Percentiles rank a stretch among this genome's conserved stretches.
These are phyloP conservation scores for Notothenia rossii DNA, from an alignment of 2,113 vertebrate genomes.

Conservation along the genomic window DNA sequence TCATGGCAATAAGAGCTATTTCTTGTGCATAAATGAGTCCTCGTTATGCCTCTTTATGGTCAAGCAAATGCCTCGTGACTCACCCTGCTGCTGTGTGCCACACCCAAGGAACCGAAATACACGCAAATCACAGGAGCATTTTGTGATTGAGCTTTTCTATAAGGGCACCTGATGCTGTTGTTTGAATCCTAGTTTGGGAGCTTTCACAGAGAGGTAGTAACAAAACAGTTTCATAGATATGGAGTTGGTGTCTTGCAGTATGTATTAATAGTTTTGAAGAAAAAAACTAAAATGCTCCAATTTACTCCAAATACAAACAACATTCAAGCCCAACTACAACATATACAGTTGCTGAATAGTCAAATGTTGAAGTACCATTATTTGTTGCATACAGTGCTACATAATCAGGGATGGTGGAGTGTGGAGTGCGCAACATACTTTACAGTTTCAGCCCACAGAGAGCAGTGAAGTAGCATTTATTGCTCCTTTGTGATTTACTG, in stretches of 20 bases:
- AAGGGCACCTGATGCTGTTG: conserved; percentile 48
- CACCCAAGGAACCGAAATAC: conserved; percentile 63
- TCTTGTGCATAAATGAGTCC: conserved; percentile 21
- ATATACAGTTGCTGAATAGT: conserved; percentile 3
- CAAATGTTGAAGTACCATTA: conserved; percentile 12
- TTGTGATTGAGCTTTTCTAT: conserved; percentile 29
- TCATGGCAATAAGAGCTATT: conserved; percentile 15
- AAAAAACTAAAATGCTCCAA: background rate
- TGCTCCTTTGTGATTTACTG: conserved; percentile 53
- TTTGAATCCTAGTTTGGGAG: background rate
- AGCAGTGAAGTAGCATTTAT: conserved; percentile 42
- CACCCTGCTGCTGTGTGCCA: conserved; percentile 36
- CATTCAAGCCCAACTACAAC: background rate
- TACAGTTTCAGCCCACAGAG: conserved; percentile 52
- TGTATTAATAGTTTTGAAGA: too few relatives aligned
- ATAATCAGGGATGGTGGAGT: conserved; percentile 43
- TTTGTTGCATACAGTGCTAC: conserved; percentile 19
- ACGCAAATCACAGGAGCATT: conserved; percentile 43
- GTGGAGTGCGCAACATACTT: conserved; percentile 42
- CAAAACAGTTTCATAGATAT: background rate
- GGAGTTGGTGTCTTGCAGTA: background rate
- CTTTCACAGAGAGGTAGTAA: background rate
- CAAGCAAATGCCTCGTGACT: conserved; percentile 62
- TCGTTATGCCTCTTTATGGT: conserved; percentile 50
- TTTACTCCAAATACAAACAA: conserved; percentile 2